Conservation (phyloP, 2,888 invertebrate genomes). For the Coleophora flavipennella region DNA sequence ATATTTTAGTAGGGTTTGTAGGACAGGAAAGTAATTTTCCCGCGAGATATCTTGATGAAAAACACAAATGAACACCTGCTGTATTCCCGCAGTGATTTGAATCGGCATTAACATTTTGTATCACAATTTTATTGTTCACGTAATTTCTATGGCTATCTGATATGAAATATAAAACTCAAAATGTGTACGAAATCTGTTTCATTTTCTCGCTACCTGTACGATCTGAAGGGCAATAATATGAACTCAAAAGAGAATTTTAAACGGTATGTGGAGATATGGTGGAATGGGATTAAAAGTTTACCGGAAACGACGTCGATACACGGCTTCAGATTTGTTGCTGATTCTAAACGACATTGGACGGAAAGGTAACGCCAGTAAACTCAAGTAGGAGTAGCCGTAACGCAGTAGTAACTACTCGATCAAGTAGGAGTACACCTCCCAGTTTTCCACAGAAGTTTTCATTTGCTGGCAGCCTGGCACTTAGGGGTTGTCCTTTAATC, state of each 20-base stretch:
- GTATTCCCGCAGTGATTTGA: conserved; percentile 30
- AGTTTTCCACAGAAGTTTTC: too few relatives aligned
- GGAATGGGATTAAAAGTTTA: conserved; percentile 58
- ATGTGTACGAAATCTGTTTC: background rate
- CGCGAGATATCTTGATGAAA: background rate
- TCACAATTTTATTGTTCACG: too few relatives aligned
- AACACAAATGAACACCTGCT: conserved; percentile 27
- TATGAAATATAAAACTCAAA: too few relatives aligned
- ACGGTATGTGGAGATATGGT: conserved; percentile 56
- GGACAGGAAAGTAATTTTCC: too few relatives aligned
- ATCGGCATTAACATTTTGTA: conserved; percentile 19
- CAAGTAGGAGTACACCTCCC: too few relatives aligned
- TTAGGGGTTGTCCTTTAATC: too few relatives aligned
- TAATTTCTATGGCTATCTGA: too few relatives aligned
- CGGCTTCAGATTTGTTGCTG: conserved; percentile 76
- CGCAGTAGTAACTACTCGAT: too few relatives aligned
- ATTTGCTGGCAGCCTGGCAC: too few relatives aligned
- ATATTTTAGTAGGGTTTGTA: too few relatives aligned
- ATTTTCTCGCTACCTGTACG: conserved; percentile 1
- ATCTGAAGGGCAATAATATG: conserved; percentile 22
- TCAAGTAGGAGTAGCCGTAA: too few relatives aligned
- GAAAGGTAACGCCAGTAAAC: conserved; percentile 62
- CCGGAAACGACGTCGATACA: conserved; percentile 74
- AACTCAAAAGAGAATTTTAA: conserved; percentile 28
- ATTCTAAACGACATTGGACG: conserved; percentile 74